These are phyloP conservation scores for Cydia splendana DNA, from an alignment of 1,140 invertebrate genomes.

Conservation along the genomic window DNA sequence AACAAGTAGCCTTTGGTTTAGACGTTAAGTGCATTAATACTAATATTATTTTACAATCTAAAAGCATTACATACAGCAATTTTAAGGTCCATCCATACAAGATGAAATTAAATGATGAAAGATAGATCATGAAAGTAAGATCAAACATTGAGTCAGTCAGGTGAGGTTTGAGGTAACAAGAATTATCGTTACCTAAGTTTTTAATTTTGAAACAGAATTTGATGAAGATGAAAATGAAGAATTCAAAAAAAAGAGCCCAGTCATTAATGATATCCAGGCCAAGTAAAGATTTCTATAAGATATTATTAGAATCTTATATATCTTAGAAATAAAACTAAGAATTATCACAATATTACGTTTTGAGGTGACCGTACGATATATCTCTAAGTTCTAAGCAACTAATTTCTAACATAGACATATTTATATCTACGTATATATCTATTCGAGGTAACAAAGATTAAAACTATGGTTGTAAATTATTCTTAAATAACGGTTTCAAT, in stretches of 20 bases:
- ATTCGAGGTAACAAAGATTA: not conserved
- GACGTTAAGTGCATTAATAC: constrained; percentile 7
- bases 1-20: constrained; percentile 19
- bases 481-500: not conserved
- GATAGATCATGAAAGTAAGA: not conserved
- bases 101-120: not conserved
- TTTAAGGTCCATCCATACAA: not conserved
- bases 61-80: not conserved
- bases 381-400: not conserved
- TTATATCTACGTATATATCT: not conserved
- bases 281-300: too few relatives aligned
- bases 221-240: too few relatives aligned
- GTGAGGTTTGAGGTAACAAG: not conserved
- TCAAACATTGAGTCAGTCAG: not conserved
- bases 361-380: not conserved
- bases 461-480: not conserved
- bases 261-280: too few relatives aligned
- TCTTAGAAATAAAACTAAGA: not conserved
- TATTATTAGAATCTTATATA: too few relatives aligned
- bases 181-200: too few relatives aligned
- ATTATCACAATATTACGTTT: constrained; percentile 19
- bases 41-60: not conserved
- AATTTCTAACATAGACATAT: not conserved
- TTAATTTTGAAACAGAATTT: too few relatives aligned
- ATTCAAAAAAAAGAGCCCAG: too few relatives aligned